Evolutionary conservation across 1,140 invertebrate genomes (phyloP), one percentile per base, ranked within the genome.

Genomic region (Drosophila tristis): DNA sequence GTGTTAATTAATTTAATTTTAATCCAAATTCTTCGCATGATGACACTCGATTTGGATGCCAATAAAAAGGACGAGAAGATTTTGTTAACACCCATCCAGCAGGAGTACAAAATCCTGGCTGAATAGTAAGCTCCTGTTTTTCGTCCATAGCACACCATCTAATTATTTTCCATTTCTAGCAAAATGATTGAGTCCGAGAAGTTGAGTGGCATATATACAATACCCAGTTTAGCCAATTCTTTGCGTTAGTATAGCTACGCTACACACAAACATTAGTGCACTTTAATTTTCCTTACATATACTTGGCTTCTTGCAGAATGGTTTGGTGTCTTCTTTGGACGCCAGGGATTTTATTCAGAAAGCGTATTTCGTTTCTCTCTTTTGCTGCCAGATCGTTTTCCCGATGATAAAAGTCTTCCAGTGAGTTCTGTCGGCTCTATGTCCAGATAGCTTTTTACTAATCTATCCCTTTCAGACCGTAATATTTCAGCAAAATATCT

Each of bases 271-370:
- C 26, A 0, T 23, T 0, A 26, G 20, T 20, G 2, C 20, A 20
- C 2, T 4, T 23, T 15, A 13, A 55, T 31, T 48, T 16, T 35
- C 0, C 15, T 23, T 0, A 0, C 8, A 26, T 47, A 3, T 31
- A 9, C 9, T 9, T 31, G 7, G 29, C 8, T 31, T 31, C 8
- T 75, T 43, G 9, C 91, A 98, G 97, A 96, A 74, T 99, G 98
- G 98, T 98, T 96, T 94, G 98, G 98, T 68, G 96, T 98, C 13
- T 94, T 98, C 82, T 99, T 98, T 93, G 94, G 98, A 60, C 94
- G 97, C 78, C 95, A 96, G 92, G 97, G 97, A 20, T 93, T 95
- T 57, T 99, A 98, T 93, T 95, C 96, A 93, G 96, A 96, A 65
- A 97, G 96, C 64, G 94, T 98, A 15, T 98, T 98, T 90, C 95